Base-by-base conservation (phyloP, 2,888 invertebrate genomes). In the Caenorhabditis imperialis region DNA sequence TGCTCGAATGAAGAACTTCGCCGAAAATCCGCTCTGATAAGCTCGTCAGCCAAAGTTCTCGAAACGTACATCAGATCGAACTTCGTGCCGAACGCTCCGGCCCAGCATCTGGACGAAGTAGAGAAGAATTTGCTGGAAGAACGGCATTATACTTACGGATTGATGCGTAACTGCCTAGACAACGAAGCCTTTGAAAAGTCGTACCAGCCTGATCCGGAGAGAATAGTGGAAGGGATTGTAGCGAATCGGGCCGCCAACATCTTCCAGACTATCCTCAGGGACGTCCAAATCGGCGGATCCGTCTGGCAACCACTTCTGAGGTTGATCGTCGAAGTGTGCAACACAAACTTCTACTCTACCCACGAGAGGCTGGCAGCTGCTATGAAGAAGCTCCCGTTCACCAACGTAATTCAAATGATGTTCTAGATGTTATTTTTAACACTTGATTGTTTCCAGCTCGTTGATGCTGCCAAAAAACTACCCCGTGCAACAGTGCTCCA, bases 341-440 rank as follows among this genome's bases (percentile, higher is more conserved):
- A 84, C 58, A 84, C 84, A 4, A 83, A 81, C 50, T 45, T 74
- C 44, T 20, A 67, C 23, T 55, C 75, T 10, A 83, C 84, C 8
- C 84, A 84, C 35, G 25, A 69, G 12, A 72, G 69, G 18, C 33
- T 84, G 10, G 42, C 61, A 4, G 55, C 42, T 0, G 81, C 75
- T 12, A 73, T 84, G 51, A 53, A 62, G 44, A 48, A 75, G 23
- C 61, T 72, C 7, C 67, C 75, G 1, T 75, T 84, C 14, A 27
- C 71, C 10, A 72, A 77, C 57, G 79, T 79, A 16, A 40, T 10
- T 4, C 8, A 50, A 12, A 30, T 20, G 40, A 35, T 42, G 2
- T 2, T n/a, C n/a, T n/a, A n/a, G n/a, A n/a, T n/a, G n/a, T n/a
- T n/a, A n/a, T n/a, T n/a, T n/a, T n/a, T n/a, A n/a, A n/a, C n/a